These are phyloP conservation scores for Hiodon tergisus DNA, from an alignment of 2,113 vertebrate species.

Conservation along the genomic window DNA sequence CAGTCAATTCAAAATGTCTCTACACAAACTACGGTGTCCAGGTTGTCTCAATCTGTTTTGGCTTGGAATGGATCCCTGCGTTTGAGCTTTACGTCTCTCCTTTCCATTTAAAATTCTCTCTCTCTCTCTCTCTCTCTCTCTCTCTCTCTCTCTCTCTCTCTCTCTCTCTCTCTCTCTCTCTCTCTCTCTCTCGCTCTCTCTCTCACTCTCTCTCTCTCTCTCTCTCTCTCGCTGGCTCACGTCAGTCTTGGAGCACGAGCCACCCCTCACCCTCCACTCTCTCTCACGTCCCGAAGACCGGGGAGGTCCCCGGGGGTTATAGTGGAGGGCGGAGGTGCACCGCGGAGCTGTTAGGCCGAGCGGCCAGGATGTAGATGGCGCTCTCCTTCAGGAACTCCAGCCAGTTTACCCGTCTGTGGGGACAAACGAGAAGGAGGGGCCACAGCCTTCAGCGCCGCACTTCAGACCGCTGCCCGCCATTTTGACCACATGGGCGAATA, in stretches of 20 bases:
- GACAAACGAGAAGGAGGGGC: not conserved
- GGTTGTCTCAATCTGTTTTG: not conserved
- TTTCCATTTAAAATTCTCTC: not conserved
- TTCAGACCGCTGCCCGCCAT: not conserved
- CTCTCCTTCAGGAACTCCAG: constrained; percentile 77
- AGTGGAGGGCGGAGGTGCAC: constrained; percentile 80
- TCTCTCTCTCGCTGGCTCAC: not conserved
- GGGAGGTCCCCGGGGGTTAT: constrained; percentile 48
- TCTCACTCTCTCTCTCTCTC: not conserved
- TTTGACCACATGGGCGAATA: not conserved
- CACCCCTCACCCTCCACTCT: not conserved
- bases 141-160: not conserved
- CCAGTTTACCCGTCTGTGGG: constrained; percentile 75
- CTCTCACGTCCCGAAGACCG: constrained; percentile 10
- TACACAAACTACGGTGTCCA: not conserved
- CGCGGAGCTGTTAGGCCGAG: constrained; percentile 84
- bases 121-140: constrained; percentile 3
- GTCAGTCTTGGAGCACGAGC: constrained; percentile 5
- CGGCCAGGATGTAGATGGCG: constrained; percentile 80
- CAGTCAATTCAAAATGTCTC: constrained; percentile 3
- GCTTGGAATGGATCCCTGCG: not conserved
- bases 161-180: constrained; percentile 12
- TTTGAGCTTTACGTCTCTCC: not conserved
- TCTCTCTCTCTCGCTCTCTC: not conserved
- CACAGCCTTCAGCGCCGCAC: not conserved